These are phyloP conservation scores for Phalanger gymnotis DNA, from an alignment of 2,797 vertebrate genomes.

Conservation along the genomic window DNA sequence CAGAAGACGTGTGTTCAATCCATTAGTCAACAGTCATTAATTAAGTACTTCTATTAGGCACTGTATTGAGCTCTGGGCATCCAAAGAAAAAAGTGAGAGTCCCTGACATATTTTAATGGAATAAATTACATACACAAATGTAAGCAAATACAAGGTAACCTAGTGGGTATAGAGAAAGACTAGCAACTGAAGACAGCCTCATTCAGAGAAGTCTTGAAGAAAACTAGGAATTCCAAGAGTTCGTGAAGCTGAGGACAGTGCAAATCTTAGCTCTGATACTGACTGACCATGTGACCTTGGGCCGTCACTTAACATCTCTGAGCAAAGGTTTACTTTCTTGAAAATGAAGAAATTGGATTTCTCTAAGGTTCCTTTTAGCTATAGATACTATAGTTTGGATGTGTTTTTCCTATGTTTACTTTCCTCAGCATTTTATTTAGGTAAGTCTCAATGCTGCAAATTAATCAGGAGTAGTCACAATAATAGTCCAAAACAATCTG, in stretches of 20 bases:
- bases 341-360: background rate
- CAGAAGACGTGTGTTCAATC: background rate
- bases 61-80: background rate
- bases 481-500: background rate
- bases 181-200: background rate
- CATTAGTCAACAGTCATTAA: background rate
- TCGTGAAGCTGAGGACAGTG: background rate
- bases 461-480: background rate
- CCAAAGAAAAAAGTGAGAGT: background rate
- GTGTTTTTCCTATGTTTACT: background rate
- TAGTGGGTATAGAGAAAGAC: background rate
- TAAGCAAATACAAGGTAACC: background rate
- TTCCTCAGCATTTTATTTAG: background rate
- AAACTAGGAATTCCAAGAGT: background rate
- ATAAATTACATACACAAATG: background rate
- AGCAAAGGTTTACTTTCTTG: background rate
- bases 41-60: background rate
- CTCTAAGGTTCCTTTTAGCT: background rate
- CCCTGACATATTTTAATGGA: background rate
- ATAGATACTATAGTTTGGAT: background rate
- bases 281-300: background rate
- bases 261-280: background rate
- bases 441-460: background rate
- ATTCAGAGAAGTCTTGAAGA: background rate
- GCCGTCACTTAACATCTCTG: background rate